Evolutionary conservation across 2,797 vertebrate species (phyloP), one percentile per base, ranked within the genome.

Genomic region (Hippocampus kuda): DNA sequence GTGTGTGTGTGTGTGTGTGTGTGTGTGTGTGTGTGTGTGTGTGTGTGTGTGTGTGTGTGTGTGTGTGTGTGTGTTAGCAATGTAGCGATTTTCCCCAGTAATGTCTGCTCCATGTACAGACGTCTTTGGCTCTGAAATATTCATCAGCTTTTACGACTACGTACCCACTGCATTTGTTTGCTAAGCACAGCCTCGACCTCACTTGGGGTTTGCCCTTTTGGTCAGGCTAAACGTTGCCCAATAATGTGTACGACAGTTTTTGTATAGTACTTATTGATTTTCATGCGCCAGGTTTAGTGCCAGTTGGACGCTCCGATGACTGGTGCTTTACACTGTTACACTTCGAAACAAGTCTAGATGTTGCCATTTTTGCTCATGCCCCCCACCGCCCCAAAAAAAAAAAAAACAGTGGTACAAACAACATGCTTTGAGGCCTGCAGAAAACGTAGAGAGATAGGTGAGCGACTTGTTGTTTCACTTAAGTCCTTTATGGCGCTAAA

Each of bases 101-200:
- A 41, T 30, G 66, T 68, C 65, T 65, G 75, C 70, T 66, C 68
- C 41, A 44, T 51, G 70, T 70, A 72, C 73, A 51, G 65, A 75
- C 72, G 77, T 73, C 38, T 20, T 61, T 1, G 5, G 61, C 44
- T 65, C 57, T 86, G 75, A 84, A 89, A 85, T 83, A 88, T 89
- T 87, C 51, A 82, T 80, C 65, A 69, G 67, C 70, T 81, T 80
- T 80, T 79, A 77, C 72, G 22, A 71, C 74, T 77, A 65, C 72
- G 75, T 64, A 75, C 22, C 49, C 66, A 72, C 72, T 65, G 78
- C 75, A 70, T 78, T 70, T 71, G 75, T 77, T 72, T 27, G 61
- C 12, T 42, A 41, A 70, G 70, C 75, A 20, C 44, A 20, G 46
- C 15, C 9, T 26, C 4, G 24, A 4, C 64, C 46, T 27, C 24